phyloP scores from a whole-genome alignment of 2,113 vertebrate genomes.

The Erpornis zantholeuca region DNA sequence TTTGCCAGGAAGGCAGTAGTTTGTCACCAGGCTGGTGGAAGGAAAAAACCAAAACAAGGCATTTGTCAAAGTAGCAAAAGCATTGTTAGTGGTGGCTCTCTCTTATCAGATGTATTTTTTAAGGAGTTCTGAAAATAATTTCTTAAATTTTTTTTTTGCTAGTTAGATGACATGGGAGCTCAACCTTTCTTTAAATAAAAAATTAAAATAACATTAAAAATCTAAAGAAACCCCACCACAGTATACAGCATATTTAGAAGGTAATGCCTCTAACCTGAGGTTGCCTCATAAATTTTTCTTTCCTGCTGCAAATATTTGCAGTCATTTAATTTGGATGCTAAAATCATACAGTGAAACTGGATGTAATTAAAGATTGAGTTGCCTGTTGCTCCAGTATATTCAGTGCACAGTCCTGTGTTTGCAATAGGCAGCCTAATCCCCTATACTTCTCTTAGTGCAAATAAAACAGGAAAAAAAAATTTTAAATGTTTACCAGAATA shows the following conservation, averaged over 20 bases:
- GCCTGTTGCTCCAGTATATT: neutral
- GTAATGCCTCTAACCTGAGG: neutral
- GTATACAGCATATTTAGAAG: neutral
- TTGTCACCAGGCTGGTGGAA: neutral
- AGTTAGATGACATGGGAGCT: neutral
- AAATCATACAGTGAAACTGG: neutral
- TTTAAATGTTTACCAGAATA: neutral
- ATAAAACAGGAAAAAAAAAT: neutral
- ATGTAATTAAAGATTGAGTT: neutral
- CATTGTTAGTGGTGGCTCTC: conserved; percentile 3
- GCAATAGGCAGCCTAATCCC: neutral
- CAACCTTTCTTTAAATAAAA: neutral
- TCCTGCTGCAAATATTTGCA: neutral
- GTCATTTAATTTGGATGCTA: neutral
- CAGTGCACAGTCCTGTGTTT: neutral
- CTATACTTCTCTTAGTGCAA: neutral
- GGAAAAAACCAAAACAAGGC: neutral
- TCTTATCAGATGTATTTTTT: neutral
- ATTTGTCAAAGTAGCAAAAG: neutral
- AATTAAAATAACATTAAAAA: neutral
- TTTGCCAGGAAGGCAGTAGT: neutral
- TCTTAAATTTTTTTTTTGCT: neutral
- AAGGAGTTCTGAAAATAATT: neutral
- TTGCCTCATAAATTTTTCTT: neutral
- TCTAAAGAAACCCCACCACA: neutral